Evolutionary conservation across 2,888 invertebrate genomes (phyloP).

Genomic region (Gymnoscelis rufifasciata): DNA sequence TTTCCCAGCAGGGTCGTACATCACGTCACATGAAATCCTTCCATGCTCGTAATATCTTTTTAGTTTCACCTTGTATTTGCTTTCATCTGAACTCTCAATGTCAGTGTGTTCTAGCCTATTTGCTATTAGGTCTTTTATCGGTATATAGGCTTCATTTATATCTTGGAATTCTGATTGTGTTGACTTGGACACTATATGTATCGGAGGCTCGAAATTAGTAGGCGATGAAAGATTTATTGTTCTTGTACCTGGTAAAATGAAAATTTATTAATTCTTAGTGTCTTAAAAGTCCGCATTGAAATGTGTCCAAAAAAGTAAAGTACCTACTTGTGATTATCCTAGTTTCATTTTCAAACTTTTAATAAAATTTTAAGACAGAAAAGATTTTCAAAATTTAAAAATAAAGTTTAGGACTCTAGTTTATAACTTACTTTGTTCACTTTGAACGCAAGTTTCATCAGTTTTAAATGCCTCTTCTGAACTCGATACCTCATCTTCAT

Average conservation of each 20-base stretch:
- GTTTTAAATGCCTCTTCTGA: constrained; percentile 81
- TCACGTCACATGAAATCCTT: constrained; percentile 64
- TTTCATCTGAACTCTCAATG: constrained; percentile 26
- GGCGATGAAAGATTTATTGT: constrained; percentile 33
- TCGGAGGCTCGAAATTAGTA: constrained; percentile 46
- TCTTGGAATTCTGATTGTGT: constrained; percentile 27
- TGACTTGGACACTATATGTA: constrained; percentile 48
- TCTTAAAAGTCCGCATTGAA: too few relatives aligned
- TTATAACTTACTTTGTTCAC: constrained; percentile 32
- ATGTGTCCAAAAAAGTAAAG: too few relatives aligned
- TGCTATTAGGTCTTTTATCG: constrained; percentile 28
- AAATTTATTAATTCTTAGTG: neutral
- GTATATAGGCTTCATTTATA: constrained; percentile 18
- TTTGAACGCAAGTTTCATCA: constrained; percentile 29
- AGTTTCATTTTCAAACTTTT: too few relatives aligned
- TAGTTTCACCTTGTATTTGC: constrained; percentile 9
- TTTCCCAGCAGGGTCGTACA: constrained; percentile 85
- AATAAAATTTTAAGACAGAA: too few relatives aligned
- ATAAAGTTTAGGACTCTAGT: neutral
- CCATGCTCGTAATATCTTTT: constrained; percentile 41
- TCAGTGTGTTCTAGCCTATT: constrained; percentile 31
- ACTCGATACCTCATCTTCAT: constrained; percentile 88
- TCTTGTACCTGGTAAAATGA: constrained; percentile 32
- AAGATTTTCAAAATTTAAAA: too few relatives aligned
- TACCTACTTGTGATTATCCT: too few relatives aligned